These are phyloP conservation scores for Myrmophylax atrothorax DNA, from an alignment of 2,113 vertebrate species.

Conservation along the genomic window DNA sequence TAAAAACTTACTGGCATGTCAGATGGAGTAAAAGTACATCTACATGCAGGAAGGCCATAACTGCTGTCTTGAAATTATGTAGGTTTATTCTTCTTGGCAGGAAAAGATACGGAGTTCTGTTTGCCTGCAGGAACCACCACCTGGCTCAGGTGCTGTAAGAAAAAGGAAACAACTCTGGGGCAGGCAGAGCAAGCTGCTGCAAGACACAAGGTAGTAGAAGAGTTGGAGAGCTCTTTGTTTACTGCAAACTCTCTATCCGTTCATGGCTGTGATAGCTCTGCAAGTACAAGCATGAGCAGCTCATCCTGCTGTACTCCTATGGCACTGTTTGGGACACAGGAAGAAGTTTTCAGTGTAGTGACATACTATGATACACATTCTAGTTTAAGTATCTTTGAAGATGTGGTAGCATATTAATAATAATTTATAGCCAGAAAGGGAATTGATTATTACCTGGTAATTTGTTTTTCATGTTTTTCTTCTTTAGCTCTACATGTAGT, in stretches of 20 bases:
- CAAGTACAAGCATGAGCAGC: background rate
- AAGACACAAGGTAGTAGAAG: background rate
- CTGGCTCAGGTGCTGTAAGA: background rate
- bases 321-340: background rate
- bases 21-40: background rate
- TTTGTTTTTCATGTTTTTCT: background rate
- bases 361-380: background rate
- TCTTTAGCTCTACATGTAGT: background rate
- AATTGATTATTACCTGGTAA: background rate
- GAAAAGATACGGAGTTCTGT: background rate
- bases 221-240: background rate
- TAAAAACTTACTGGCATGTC: background rate
- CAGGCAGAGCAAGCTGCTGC: background rate
- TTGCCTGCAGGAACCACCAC: background rate
- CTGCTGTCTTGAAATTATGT: background rate
- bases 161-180: background rate
- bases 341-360: background rate
- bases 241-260: background rate
- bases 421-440: background rate
- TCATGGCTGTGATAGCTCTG: background rate
- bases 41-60: background rate
- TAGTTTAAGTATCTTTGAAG: conserved; percentile 25
- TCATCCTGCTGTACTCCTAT: background rate
- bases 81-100: background rate
- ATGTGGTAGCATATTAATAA: background rate